Percentiles rank a stretch among this genome's conserved stretches.
phyloP scores from a whole-genome alignment of 1,140 invertebrate species.

The Plutomurus gul region DNA sequence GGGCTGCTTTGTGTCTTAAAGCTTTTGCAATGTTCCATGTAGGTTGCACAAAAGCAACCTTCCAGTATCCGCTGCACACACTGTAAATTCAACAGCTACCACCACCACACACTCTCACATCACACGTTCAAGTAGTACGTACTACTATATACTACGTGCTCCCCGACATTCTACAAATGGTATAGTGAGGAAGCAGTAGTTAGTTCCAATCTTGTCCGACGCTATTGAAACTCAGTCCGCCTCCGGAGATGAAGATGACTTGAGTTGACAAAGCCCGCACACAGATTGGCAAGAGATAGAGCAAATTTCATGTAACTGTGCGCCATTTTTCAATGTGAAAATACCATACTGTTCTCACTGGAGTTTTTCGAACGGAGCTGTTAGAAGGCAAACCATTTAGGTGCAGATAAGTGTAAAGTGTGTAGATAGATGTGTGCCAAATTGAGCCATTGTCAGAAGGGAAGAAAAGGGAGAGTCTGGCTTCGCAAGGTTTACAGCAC shows the following conservation, averaged over 20 bases:
- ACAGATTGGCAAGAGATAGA: slow-evolving; percentile 33
- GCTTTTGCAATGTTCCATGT: background rate
- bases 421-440: slow-evolving; percentile 46
- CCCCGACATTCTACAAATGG: too few relatives aligned
- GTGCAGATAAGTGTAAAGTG: slow-evolving; percentile 33
- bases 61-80: too few relatives aligned
- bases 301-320: slow-evolving; percentile 24
- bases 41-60: too few relatives aligned
- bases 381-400: slow-evolving; percentile 29
- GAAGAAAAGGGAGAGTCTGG: background rate
- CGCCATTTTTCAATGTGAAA: slow-evolving; percentile 4
- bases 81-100: too few relatives aligned
- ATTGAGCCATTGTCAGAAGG: slow-evolving; percentile 39
- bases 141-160: too few relatives aligned
- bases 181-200: too few relatives aligned
- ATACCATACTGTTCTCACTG: background rate
- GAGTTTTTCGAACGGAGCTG: slow-evolving; percentile 5
- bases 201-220: slow-evolving; percentile 4
- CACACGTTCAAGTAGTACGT: too few relatives aligned
- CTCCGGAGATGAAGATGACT: slow-evolving; percentile 33
- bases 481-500: background rate
- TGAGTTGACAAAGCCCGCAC: slow-evolving; percentile 33
- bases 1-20: background rate
- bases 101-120: too few relatives aligned
- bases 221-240: background rate